Evolutionary conservation across 2,888 invertebrate species (phyloP), one percentile per base, ranked within the genome.

Genomic region (Callyntrura guangdongensis): DNA sequence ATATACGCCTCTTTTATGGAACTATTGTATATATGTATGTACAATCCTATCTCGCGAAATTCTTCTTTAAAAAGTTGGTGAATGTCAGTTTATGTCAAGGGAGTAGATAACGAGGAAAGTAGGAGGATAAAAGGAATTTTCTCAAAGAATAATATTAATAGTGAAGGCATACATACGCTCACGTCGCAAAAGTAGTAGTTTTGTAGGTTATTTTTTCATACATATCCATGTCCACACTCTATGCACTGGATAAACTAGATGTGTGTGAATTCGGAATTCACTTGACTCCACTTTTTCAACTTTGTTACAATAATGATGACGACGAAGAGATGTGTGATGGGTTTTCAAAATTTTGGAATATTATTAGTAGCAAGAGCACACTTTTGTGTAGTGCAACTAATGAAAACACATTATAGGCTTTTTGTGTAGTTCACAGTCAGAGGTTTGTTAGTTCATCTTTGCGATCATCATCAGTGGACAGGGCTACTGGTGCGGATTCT

Each of bases 221-320:
- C 36, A 36, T 4, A 61, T n/a, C 20, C 45, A 2, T 49, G 49
- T 49, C 49, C 12, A 14, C 0, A 49, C 22, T 5, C 47, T 12
- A 20, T 49, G 22, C 47, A 82, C 22, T 12, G 36, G 11, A 22
- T 20, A 82, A 9, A 45, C 36, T 45, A 12, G 17, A 27, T n/a
- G 11, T 20, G 3, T 45, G 36, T 36, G 6, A 36, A 4, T 36
- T 36, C 6, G 36, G n/a, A 27, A 22, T 53, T 74, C 59, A 74
- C 59, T 84, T 45, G 85, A 59, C 85, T 85, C 85, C 74, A 85
- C 72, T 56, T 74, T 72, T 72, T 20, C 74, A 17, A 36, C 4
- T 4, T n/a, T 17, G 20, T 47, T 17, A 49, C 17, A 25, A 72
- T 59, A 22, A 36, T 74, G 36, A 59, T 45, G 72, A 72, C 74